Evolutionary conservation across 2,797 vertebrate genomes (phyloP), one percentile per base, ranked within the genome.

Genomic region (Gallinago stenura): DNA sequence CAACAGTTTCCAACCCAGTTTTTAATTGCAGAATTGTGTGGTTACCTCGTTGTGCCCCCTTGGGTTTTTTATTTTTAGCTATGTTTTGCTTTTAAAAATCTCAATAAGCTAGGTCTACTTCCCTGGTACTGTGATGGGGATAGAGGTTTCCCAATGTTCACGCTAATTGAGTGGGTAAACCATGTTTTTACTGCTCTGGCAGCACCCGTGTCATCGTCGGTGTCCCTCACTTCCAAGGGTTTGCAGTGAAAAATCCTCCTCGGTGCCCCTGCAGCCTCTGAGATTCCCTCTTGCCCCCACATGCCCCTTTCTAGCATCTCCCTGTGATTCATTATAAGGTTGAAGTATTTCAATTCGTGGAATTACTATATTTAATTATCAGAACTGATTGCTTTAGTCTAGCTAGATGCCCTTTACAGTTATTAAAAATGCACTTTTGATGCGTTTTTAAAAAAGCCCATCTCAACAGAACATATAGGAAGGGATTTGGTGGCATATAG

Each of bases 261-360:
- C 0, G 0, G 43, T 2, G 0, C 26, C 0, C 1, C 31, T n/a
- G 24, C 31, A 35, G 15, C 48, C 46, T 70, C 46, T 15, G 43
- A 3, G 1, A 15, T 76, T 33, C 7, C 50, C 65, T 51, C 1
- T 62, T 93, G 15, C 57, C 50, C 26, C 12, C 25, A 13, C 1
- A 0, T 3, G 3, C 54, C 24, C 10, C 20, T 48, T 76, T 62
- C 28, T 12, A 41, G 56, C 39, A 28, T 84, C 51, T 64, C 20
- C 1, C 35, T 69, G 48, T 46, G 12, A 1, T 66, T 83, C 19
- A 30, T 35, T 28, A 6, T 13, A 24, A 53, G 8, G 20, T 2
- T 62, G 18, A 76, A 90, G n/a, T 81, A 56, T 70, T 90, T 86
- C 60, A 46, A 61, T 72, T 80, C 2, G 0, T 70, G 41, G 41